Evolutionary conservation across 2,113 vertebrate genomes (phyloP), one percentile per base, ranked within the genome.

Genomic region (Brachyhypopomus gauderio): DNA sequence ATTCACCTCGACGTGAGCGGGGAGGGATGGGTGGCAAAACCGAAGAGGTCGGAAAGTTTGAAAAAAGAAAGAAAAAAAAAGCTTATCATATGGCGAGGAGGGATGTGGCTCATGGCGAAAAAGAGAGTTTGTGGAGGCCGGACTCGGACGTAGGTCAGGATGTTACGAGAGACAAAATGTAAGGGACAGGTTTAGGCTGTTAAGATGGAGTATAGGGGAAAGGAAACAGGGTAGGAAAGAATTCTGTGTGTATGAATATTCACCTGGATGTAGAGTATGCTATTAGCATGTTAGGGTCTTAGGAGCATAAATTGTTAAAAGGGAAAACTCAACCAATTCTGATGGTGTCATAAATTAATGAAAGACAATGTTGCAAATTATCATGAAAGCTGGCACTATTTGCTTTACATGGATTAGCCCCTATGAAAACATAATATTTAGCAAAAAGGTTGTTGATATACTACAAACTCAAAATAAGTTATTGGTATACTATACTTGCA

Each of bases 1-100:
- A 30, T 30, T 30, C 64, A 66, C 79, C 82, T 83, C 79, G 79
- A 82, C 38, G 78, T 86, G 83, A 73, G 58, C 3, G 78, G 87
- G 85, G 80, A 72, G 9, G 2, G 63, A 55, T 71, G 82, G 60
- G 22, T 9, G 48, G 30, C 23, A 48, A 67, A 23, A 22, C 41
- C 41, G 17, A 58, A 16, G 67, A 48, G 22, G 19, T 67, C 25
- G 48, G 17, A 62, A 56, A 52, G 45, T 52, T 14, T 11, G 45
- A 52, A 52, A 52, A 52, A 14, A 52, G 9, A 6, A 41, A 41
- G 9, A 30, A 30, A 3, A 30, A 30, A 60, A 41, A 23, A 38
- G 63, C 22, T 27, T n/a, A 19, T 70, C 23, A 19, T 17, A 38
- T 69, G 34, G 5, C 59, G 56, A 27, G 27, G 63, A 41, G 38